Evolutionary conservation across 2,888 invertebrate genomes (phyloP).

Genomic region (Xylophagus ater): DNA sequence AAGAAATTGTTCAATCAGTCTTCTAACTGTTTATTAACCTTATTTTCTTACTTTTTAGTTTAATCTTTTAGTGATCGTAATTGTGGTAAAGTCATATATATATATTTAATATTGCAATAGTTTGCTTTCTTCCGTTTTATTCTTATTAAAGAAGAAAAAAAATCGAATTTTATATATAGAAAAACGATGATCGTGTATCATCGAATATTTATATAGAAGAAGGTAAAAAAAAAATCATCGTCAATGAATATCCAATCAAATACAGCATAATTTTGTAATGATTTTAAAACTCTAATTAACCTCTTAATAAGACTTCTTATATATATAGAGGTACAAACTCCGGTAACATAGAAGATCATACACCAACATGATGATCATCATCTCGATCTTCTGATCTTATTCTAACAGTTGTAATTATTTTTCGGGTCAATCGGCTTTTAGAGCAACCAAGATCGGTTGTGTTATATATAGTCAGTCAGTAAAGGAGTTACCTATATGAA

Average conservation of each 20-base stretch:
- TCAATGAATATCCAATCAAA: constrained; percentile 11
- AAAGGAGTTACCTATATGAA: too few relatives aligned
- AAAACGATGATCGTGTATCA: too few relatives aligned
- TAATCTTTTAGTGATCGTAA: constrained; percentile 10
- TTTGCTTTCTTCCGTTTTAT: constrained; percentile 12
- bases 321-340: too few relatives aligned
- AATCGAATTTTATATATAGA: too few relatives aligned
- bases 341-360: too few relatives aligned
- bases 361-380: too few relatives aligned
- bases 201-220: too few relatives aligned
- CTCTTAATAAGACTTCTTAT: constrained; percentile 15
- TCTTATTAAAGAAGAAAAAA: background rate
- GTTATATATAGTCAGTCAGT: too few relatives aligned
- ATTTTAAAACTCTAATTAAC: constrained; percentile 17
- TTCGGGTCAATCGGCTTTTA: constrained; percentile 13
- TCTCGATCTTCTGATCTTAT: constrained; percentile 1
- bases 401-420: constrained; percentile 13
- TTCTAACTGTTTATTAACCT: constrained; percentile 18
- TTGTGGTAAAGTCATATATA: constrained; percentile 12
- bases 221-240: too few relatives aligned
- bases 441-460: too few relatives aligned
- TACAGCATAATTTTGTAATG: constrained; percentile 9
- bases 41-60: too few relatives aligned
- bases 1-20: constrained; percentile 15
- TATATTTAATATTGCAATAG: too few relatives aligned